Percentiles rank a stretch among this genome's conserved stretches.
phyloP scores from a whole-genome alignment of 2,888 invertebrate species.

The Agriotes lineatus region DNA sequence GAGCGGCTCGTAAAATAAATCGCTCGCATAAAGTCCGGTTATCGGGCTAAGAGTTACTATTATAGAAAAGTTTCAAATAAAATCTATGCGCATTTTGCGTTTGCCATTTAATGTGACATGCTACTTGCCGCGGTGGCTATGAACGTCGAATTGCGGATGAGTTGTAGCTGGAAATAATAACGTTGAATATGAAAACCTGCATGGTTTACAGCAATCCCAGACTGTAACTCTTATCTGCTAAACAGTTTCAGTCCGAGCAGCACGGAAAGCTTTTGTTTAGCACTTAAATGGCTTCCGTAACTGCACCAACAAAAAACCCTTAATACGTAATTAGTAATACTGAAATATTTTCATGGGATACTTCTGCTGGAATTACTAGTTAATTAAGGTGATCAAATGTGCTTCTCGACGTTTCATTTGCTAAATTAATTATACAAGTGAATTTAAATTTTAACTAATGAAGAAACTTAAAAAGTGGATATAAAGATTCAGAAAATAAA shows the following conservation, averaged over 20 bases:
- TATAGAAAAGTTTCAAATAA: conserved; percentile 35
- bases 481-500: too few relatives aligned
- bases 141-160: conserved; percentile 24
- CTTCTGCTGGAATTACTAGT: too few relatives aligned
- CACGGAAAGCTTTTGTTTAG: too few relatives aligned
- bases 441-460: too few relatives aligned
- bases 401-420: too few relatives aligned
- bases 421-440: too few relatives aligned
- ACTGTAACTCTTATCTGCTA: not conserved
- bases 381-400: too few relatives aligned
- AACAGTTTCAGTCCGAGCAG: not conserved
- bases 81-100: conserved; percentile 25
- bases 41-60: conserved; percentile 33
- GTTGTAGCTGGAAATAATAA: conserved; percentile 16
- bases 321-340: too few relatives aligned
- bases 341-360: too few relatives aligned
- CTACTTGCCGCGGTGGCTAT: conserved; percentile 30
- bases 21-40: conserved; percentile 24
- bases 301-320: too few relatives aligned
- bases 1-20: conserved; percentile 33
- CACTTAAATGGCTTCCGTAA: too few relatives aligned
- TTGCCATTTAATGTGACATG: conserved; percentile 32
- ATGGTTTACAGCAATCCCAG: not conserved
- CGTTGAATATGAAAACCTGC: not conserved
- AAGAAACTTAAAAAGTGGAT: too few relatives aligned